These are phyloP conservation scores for Sesia apiformis DNA, from an alignment of 2,888 invertebrate genomes.

Conservation along the genomic window DNA sequence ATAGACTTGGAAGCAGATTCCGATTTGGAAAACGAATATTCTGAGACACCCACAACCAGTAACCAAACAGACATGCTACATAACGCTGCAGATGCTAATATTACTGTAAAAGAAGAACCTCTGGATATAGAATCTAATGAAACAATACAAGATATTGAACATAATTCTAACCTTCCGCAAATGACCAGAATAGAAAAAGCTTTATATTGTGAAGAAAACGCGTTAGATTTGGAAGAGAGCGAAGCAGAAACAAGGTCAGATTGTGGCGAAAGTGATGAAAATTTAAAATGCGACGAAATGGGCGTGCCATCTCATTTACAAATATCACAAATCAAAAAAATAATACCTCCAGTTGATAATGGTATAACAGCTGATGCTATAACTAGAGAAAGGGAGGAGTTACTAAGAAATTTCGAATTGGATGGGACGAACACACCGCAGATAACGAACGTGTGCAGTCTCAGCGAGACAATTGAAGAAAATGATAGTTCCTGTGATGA, in stretches of 20 bases:
- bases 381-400: not conserved
- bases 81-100: not conserved
- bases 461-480: not conserved
- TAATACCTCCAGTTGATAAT: not conserved
- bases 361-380: not conserved
- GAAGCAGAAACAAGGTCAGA: not conserved
- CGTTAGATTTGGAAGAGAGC: not conserved
- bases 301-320: not conserved
- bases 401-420: not conserved
- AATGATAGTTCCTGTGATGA: no score
- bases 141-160: not conserved
- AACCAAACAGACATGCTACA: not conserved
- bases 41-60: conserved; percentile 4
- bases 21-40: conserved; percentile 18
- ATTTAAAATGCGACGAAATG: not conserved
- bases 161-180: not conserved
- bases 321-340: no score
- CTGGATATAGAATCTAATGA: not conserved
- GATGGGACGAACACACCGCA: not conserved
- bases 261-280: not conserved
- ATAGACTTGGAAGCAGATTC: conserved; percentile 37
- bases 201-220: no score
- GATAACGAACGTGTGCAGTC: not conserved
- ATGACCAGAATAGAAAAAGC: not conserved
- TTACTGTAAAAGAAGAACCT: not conserved